Conservation (phyloP, 2,797 vertebrate genomes). For the Acridotheres tristis region DNA sequence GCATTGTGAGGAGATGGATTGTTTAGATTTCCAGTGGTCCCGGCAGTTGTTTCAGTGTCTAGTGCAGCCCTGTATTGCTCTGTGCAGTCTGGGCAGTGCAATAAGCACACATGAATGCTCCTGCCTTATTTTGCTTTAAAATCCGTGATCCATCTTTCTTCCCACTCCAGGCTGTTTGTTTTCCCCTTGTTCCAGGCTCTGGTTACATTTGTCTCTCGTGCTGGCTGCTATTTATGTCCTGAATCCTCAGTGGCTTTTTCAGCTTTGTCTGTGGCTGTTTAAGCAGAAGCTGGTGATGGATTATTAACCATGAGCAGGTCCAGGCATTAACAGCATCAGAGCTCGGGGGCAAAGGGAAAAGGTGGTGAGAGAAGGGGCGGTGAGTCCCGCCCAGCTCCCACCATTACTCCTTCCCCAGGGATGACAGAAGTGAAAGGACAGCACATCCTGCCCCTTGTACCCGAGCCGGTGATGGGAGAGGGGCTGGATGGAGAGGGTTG, state of each 20-base stretch:
- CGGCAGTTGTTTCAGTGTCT: not conserved
- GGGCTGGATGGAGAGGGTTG: not conserved
- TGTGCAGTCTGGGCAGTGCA: not conserved
- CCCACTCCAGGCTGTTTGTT: not conserved
- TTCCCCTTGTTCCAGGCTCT: not conserved
- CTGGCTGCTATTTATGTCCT: conserved; percentile 29
- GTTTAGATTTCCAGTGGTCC: conserved; percentile 2
- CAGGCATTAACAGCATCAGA: not conserved
- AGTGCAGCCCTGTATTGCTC: conserved; percentile 9
- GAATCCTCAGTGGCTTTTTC: not conserved
- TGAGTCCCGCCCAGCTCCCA: not conserved
- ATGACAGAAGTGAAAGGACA: not conserved
- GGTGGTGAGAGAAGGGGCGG: not conserved
- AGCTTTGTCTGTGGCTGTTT: not conserved
- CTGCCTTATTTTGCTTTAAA: not conserved
- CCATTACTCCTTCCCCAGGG: not conserved
- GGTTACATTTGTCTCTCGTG: not conserved
- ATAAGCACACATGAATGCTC: not conserved
- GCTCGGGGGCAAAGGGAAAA: not conserved
- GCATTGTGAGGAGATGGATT: not conserved
- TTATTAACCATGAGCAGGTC: not conserved
- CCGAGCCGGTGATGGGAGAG: not conserved
- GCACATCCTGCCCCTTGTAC: not conserved
- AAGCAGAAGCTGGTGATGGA: not conserved
- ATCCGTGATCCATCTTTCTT: not conserved